A percentile compares a stretch with the other conserved stretches of the same genome.
These are phyloP conservation scores for Therioaphis trifolii DNA, from an alignment of 2,888 invertebrate species.

Conservation along the genomic window DNA sequence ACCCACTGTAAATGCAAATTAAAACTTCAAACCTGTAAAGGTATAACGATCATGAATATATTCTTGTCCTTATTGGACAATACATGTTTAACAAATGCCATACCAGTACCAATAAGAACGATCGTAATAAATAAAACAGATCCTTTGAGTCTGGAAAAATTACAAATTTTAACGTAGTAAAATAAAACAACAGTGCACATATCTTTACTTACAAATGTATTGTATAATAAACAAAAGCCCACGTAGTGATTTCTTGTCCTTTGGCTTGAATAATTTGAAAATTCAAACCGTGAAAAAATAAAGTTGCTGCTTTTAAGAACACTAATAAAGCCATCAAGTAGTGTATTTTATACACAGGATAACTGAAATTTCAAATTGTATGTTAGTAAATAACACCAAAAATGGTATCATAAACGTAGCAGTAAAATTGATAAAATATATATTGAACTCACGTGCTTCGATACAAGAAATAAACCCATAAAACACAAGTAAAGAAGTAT, in stretches of 20 bases:
- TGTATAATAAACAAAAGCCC: constrained; percentile 97
- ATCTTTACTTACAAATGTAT: constrained; percentile 88
- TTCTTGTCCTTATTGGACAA: constrained; percentile 96
- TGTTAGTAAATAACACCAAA: too few species aligned
- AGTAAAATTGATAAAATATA: constrained; percentile 32
- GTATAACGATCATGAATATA: constrained; percentile 96
- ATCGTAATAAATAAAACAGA: constrained; percentile 95
- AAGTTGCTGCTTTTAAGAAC: constrained; percentile 88
- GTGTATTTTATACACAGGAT: constrained; percentile 93
- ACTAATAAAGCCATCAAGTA: constrained; percentile 95
- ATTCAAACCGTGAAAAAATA: constrained; percentile 94
- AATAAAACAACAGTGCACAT: not conserved
- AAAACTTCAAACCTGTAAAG: constrained; percentile 81
- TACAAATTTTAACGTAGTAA: constrained; percentile 1
- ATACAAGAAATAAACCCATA: constrained; percentile 91
- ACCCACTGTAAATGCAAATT: too few species aligned
- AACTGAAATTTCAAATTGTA: constrained; percentile 70
- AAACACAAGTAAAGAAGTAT: constrained; percentile 87
- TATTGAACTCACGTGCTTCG: constrained; percentile 75
- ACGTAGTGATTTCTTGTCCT: constrained; percentile 94
- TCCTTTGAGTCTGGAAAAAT: constrained; percentile 79
- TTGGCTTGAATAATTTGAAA: constrained; percentile 92
- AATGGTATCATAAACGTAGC: too few species aligned
- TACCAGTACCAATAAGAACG: constrained; percentile 96
- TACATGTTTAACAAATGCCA: constrained; percentile 98